Conservation (phyloP, 2,113 vertebrate genomes). For the Vanacampus margaritifer region DNA sequence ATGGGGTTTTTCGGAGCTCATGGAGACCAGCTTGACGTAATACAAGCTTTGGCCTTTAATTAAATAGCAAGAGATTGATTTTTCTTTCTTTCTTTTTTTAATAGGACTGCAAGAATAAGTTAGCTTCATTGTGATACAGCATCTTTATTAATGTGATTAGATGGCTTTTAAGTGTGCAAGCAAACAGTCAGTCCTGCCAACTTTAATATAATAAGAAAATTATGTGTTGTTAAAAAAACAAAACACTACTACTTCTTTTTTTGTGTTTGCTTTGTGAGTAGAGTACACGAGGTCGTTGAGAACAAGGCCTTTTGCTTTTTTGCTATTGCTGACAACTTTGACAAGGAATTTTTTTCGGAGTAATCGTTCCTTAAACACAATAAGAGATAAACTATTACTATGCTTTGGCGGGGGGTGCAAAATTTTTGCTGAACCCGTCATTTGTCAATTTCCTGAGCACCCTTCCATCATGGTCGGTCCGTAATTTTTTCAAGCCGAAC, state of each 20-base stretch:
- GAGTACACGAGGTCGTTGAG: background rate
- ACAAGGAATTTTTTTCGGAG: constrained; percentile 44
- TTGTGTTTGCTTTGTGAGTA: constrained; percentile 7
- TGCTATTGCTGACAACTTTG: constrained; percentile 45
- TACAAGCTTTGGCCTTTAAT: constrained; percentile 73
- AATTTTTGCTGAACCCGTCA: too few relatives aligned
- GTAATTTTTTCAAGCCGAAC: too few relatives aligned
- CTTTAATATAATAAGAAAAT: background rate
- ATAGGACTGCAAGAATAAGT: constrained; percentile 36
- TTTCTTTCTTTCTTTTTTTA: constrained; percentile 35
- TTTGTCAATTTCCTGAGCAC: too few relatives aligned
- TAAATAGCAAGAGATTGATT: constrained; percentile 70
- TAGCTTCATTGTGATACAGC: constrained; percentile 48
- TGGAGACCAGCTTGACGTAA: constrained; percentile 55
- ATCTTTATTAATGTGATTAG: constrained; percentile 41
- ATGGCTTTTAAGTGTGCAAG: constrained; percentile 29
- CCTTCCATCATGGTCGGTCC: too few relatives aligned
- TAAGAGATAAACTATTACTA: background rate
- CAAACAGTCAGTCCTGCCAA: background rate
- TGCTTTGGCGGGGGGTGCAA: too few relatives aligned
- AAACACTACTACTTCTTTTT: background rate
- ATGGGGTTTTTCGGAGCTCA: constrained; percentile 40
- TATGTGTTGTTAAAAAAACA: background rate
- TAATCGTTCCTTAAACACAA: constrained; percentile 22
- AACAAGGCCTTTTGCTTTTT: constrained; percentile 30